phyloP scores from a whole-genome alignment of 2,888 invertebrate genomes.

The Syrista parreyssii region DNA sequence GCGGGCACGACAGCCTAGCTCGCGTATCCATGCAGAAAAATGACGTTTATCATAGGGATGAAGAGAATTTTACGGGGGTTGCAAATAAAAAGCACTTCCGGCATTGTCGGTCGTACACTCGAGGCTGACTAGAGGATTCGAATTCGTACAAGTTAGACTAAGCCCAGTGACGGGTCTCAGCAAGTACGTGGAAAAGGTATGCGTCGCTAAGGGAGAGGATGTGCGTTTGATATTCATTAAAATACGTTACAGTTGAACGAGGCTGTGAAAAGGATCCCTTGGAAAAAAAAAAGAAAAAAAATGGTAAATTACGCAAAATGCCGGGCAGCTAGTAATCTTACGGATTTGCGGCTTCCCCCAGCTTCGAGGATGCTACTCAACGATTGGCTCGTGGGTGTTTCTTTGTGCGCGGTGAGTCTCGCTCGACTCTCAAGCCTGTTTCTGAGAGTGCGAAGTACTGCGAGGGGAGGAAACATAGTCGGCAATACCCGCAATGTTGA shows the following conservation, averaged over 20 bases:
- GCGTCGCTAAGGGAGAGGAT: background rate
- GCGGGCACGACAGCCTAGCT: conserved; percentile 25
- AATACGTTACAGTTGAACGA: background rate
- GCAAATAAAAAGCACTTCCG: background rate
- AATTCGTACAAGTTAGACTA: background rate
- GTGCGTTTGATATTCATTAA: background rate
- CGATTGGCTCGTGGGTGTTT: background rate
- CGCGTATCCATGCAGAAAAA: conserved; percentile 7
- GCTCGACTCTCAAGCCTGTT: background rate
- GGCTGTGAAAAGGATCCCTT: background rate
- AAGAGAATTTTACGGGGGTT: background rate
- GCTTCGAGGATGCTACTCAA: background rate
- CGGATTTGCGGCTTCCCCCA: background rate
- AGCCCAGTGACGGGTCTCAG: background rate
- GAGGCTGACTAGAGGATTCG: background rate
- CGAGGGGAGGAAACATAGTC: conserved; percentile 4
- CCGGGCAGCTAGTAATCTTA: background rate
- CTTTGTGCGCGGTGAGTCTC: background rate
- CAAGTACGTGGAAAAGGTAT: background rate
- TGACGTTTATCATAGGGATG: background rate
- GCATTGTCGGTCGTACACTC: background rate
- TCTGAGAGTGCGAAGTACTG: conserved; percentile 13
- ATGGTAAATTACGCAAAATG: background rate
- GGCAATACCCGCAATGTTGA: background rate
- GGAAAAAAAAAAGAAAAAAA: background rate